A percentile compares a stretch with the other conserved stretches of the same genome.
Evolutionary conservation across 2,888 invertebrate genomes (phyloP).

Genomic region (Eupithecia abbreviata): DNA sequence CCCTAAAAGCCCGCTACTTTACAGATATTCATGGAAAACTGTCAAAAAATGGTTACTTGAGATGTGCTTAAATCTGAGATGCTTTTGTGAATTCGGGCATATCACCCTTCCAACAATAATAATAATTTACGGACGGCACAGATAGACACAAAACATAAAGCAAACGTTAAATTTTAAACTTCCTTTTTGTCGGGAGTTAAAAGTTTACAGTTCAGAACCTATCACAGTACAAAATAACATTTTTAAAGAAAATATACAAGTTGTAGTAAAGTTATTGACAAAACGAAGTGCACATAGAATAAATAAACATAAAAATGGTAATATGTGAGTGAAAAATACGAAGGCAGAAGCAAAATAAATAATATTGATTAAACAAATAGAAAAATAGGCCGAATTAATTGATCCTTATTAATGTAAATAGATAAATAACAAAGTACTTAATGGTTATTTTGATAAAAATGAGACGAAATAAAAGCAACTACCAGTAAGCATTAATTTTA

Average conservation of each 20-base stretch:
- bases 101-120: too few relatives aligned
- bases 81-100: too few relatives aligned
- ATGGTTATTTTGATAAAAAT: background rate
- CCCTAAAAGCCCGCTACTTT: too few relatives aligned
- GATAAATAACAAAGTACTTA: background rate
- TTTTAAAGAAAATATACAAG: background rate
- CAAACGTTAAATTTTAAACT: background rate
- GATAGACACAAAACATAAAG: background rate
- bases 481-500: conserved; percentile 44
- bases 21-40: too few relatives aligned
- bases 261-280: conserved; percentile 26
- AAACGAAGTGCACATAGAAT: conserved; percentile 1
- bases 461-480: conserved; percentile 22
- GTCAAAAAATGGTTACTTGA: too few relatives aligned
- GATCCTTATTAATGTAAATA: background rate
- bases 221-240: background rate
- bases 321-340: conserved; percentile 52
- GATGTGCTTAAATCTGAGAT: too few relatives aligned
- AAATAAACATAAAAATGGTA: conserved; percentile 49
- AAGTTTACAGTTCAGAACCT: background rate
- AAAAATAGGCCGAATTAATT: too few relatives aligned
- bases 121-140: background rate
- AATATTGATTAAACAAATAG: background rate
- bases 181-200: background rate
- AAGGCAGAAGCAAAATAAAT: conserved; percentile 4